Base-by-base conservation (phyloP, 2,797 vertebrate genomes). In the Florisuga fusca region DNA sequence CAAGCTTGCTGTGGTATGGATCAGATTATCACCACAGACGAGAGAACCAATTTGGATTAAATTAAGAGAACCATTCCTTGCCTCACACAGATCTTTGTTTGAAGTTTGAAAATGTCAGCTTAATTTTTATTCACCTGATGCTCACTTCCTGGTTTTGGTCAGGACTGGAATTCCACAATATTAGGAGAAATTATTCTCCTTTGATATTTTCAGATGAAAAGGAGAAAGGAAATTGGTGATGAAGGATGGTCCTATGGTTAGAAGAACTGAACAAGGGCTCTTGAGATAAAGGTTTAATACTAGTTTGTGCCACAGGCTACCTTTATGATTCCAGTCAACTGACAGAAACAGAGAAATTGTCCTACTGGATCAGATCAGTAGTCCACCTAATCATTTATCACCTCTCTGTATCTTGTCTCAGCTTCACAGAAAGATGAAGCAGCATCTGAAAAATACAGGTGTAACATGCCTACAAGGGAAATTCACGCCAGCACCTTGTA, bases 191-290 rank as follows among this genome's bases (percentile, higher is more conserved):
- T 92, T 94, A 91, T 55, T 19, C 45, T 83, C 64, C 83, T 95
- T 92, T 94, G 93, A 93, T 96, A 95, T 95, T 95, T 96, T 90
- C 89, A 88, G 81, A 69, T 89, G 92, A 94, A 92, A 91, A 92
- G 82, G 87, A 94, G 95, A 92, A 46, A 94, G 94, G 90, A 94
- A 94, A 95, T 90, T 84, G 54, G 58, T 89, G 82, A 87, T 95
- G 93, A 96, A 96, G 78, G 74, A 91, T 78, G 73, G 45, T 85
- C 55, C 90, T 94, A 90, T 67, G 89, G 95, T 92, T 90, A 96
- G 95, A 81, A 69, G 75, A 94, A 87, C 66, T 59, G 62, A 89
- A 91, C 58, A 83, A 61, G 68, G 10, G 43, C 82, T 92, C 69
- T 87, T 85, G 89, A 95, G 87, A 89, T 90, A 94, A 89, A 95